Evolutionary conservation across 2,797 vertebrate species (phyloP), one percentile per base, ranked within the genome.

Genomic region (Eurystomus glaucurus): DNA sequence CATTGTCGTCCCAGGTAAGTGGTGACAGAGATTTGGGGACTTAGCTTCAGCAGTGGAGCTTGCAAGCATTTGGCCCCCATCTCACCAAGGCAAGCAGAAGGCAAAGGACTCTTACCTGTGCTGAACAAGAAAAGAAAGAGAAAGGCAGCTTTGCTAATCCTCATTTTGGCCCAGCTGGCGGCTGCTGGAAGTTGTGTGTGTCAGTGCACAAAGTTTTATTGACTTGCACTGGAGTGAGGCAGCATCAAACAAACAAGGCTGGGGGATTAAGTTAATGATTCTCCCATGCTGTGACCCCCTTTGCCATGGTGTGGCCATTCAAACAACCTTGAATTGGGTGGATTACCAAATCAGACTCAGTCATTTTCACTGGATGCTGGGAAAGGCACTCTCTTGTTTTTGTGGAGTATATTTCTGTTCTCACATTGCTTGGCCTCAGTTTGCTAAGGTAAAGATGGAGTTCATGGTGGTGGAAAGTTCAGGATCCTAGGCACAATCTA

Each of bases 191-290:
- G 58, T 48, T 17, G 57, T 29, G 78, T n/a, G 81, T 88, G 88
- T 86, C 57, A 4, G 33, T 21, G 88, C 85, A 91, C 81, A 48
- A 91, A 93, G 89, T 95, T 94, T 91, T 93, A 68, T 86, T 93
- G 97, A 96, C 95, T 95, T 8, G 28, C 43, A 35, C 25, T 58
- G 85, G 62, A 88, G 70, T 70, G 95, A 95, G 75, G 88, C 7
- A 8, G 87, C 75, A 54, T 74, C 92, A 39, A 96, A 69, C 95
- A 96, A 91, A 96, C 61, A 79, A 91, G 79, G 69, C 46, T 82
- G 82, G 51, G 51, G 19, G 61, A 50, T 39, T 35, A 33, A 70
- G 97, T 98, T 98, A 98, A 98, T 98, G 18, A 98, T 98, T 98
- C 68, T 52, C 48, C 68, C 26, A 37, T 21, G 23, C 46, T 37